Conservation (phyloP, 2,113 vertebrate species). For the Neopipo cinnamomea region DNA sequence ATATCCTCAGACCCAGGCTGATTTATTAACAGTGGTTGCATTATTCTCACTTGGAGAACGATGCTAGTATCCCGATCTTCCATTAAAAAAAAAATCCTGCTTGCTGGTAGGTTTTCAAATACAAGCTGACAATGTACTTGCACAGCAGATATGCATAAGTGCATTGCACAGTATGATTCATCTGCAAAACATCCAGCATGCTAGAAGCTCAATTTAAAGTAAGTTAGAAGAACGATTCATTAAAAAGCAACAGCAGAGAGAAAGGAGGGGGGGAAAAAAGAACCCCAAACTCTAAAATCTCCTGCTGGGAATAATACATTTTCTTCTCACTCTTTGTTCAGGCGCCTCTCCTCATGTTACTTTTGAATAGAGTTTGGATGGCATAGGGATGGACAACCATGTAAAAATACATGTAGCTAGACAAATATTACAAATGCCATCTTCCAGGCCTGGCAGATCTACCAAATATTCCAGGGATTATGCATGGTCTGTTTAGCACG, state of each 20-base stretch:
- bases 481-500: constrained; percentile 22
- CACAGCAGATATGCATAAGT: constrained; percentile 49
- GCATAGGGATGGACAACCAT: neutral
- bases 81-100: neutral
- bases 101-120: constrained; percentile 28
- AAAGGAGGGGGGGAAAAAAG: neutral
- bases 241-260: neutral
- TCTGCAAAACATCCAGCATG: constrained; percentile 44
- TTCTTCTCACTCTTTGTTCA: neutral
- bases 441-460: neutral
- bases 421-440: neutral
- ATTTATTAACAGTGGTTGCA: constrained; percentile 29
- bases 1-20: neutral
- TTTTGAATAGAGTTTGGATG: neutral
- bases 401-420: neutral
- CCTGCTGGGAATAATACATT: neutral
- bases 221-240: constrained; percentile 42
- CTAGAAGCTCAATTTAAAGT: constrained; percentile 11
- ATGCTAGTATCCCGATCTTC: neutral
- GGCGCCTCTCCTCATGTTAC: neutral
- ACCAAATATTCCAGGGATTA: constrained; percentile 45
- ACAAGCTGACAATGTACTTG: constrained; percentile 39
- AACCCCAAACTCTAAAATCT: neutral
- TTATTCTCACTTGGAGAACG: neutral
- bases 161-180: constrained; percentile 37